Percentiles rank a stretch among this genome's conserved stretches.
These are phyloP conservation scores for Phaetusa simplex DNA, from an alignment of 2,113 vertebrate species.

Conservation along the genomic window DNA sequence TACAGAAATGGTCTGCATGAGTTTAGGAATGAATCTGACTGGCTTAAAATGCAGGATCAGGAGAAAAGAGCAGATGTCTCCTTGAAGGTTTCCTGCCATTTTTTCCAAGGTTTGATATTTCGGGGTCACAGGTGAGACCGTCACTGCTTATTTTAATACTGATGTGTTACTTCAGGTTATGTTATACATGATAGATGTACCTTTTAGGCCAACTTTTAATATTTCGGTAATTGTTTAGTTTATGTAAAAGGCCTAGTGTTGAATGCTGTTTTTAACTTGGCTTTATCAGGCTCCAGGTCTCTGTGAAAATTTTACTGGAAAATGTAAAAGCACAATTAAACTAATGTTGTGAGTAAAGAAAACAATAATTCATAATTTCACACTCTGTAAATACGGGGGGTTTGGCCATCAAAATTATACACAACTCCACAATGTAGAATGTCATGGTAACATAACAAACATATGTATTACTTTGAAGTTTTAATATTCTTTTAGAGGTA, in stretches of 20 bases:
- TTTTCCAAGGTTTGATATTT: background rate
- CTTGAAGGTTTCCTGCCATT: fast-evolving
- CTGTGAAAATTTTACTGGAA: constrained; percentile 30
- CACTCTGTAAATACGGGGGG: background rate
- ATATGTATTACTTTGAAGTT: constrained; percentile 49
- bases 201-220: background rate
- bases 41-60: background rate
- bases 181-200: background rate
- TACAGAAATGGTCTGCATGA: background rate
- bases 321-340: constrained; percentile 44
- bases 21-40: background rate
- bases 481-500: constrained; percentile 57
- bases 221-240: background rate
- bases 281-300: background rate
- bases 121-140: background rate
- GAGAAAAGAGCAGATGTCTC: background rate
- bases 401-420: constrained; percentile 3
- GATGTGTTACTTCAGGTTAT: background rate
- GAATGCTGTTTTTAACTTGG: constrained; percentile 2
- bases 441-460: constrained; percentile 47
- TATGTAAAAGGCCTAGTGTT: background rate
- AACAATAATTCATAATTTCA: constrained; percentile 49
- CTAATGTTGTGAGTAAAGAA: constrained; percentile 38
- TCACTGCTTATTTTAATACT: background rate
- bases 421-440: background rate